These are phyloP conservation scores for Ectemnius cavifrons DNA, from an alignment of 2,888 invertebrate species.

Conservation along the genomic window DNA sequence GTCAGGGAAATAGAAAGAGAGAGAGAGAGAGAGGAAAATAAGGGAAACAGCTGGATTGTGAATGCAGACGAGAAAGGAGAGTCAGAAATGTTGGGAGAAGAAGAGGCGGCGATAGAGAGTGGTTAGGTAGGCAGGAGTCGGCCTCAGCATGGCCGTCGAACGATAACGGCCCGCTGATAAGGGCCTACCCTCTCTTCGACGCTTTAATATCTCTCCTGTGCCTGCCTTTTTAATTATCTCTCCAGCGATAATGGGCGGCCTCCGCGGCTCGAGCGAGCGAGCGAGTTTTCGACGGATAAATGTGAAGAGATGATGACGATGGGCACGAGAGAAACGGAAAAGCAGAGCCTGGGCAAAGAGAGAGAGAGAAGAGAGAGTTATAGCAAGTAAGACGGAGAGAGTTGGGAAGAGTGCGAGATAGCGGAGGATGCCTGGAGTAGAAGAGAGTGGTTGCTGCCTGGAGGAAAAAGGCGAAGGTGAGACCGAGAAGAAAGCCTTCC, in stretches of 20 bases:
- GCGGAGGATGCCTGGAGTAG: not conserved
- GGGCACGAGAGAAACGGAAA: conserved; percentile 12
- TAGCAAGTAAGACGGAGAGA: not conserved
- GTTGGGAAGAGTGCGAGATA: no score
- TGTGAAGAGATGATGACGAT: conserved; percentile 53
- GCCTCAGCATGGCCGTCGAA: conserved; percentile 59
- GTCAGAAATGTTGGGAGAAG: not conserved
- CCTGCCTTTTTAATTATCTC: conserved; percentile 74
- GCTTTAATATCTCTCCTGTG: conserved; percentile 65
- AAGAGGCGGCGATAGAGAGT: conserved; percentile 9
- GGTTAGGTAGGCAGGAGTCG: conserved; percentile 43
- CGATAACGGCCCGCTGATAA: conserved; percentile 75
- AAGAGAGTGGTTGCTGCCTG: not conserved
- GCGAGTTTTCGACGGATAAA: conserved; percentile 63
- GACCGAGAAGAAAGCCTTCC: conserved; percentile 48
- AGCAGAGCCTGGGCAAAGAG: conserved; percentile 8
- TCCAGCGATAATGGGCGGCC: conserved; percentile 69
- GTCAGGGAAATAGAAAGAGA: not conserved
- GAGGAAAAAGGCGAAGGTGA: conserved; percentile 4
- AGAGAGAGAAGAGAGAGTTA: conserved; percentile 10
- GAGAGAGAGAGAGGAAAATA: conserved; percentile 1
- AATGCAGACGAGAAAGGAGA: not conserved
- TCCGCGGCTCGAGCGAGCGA: conserved; percentile 53
- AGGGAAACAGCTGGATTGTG: not conserved
- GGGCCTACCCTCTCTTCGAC: conserved; percentile 61